Base-by-base conservation (phyloP, 2,113 vertebrate species). In the Scartelaos histophorus region DNA sequence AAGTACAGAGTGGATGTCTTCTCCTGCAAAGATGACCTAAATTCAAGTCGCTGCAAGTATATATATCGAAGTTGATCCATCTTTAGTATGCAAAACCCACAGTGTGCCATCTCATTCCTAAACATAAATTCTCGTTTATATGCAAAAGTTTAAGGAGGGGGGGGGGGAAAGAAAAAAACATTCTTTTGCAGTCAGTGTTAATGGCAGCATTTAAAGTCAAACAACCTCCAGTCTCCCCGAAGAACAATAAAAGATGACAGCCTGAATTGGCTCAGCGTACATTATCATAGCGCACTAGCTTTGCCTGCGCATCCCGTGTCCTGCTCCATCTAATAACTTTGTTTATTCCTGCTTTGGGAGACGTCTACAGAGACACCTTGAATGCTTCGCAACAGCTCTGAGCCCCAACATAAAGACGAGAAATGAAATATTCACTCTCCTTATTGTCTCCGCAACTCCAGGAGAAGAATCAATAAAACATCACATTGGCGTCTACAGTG, bases 381-480 rank as follows among this genome's bases (percentile, higher is more conserved):
- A 90, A 91, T 80, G 78, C 71, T 80, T 77, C 85, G 83, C 82
- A 84, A 61, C 75, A 74, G 85, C 74, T 75, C 87, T 87, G 69
- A 69, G 80, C 85, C 82, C 87, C 88, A 90, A 90, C 87, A 87
- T 85, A 85, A 88, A 88, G 89, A 85, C 62, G 64, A 78, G 76
- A 58, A 89, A 86, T 88, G 71, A 90, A 90, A 93, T 88, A 91
- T 90, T 88, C 86, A 87, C 66, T 60, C 13, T 67, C 72, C 82
- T 90, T 80, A 91, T 91, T 91, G 91, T 92, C 88, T 93, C 88
- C 77, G 75, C 56, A 84, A 87, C 89, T 88, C 82, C 80, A 66
- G 73, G 53, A 88, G 88, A 82, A 83, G 85, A 90, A 93, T 93
- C 92, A 89, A 91, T 91, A 91, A 91, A 94, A 88, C 83, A 92